phyloP scores from a whole-genome alignment of 2,888 invertebrate genomes.

The Thumatha senex region DNA sequence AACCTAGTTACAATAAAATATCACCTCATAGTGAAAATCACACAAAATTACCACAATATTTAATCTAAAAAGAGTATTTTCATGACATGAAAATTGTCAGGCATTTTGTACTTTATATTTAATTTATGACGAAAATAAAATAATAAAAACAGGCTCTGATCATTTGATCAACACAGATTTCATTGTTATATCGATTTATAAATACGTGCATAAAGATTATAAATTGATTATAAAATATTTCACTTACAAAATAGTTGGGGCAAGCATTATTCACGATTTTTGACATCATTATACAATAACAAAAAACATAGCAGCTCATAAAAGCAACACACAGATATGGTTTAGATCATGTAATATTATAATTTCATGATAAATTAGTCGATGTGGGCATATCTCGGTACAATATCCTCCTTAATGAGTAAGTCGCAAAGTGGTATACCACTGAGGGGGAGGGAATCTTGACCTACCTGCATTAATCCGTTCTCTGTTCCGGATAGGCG shows the following conservation, averaged over 20 bases:
- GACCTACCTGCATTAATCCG: conserved; percentile 86
- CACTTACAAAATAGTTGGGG: conserved; percentile 35
- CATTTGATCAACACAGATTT: conserved; percentile 2
- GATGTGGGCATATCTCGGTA: conserved; percentile 88
- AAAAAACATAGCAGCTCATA: conserved; percentile 23
- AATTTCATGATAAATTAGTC: conserved; percentile 84
- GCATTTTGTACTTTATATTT: conserved; percentile 31
- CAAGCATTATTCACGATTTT: conserved; percentile 21
- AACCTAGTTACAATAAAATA: conserved; percentile 17
- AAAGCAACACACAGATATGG: conserved; percentile 4
- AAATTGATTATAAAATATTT: conserved; percentile 19
- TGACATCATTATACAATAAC: conserved; percentile 18
- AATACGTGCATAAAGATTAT: conserved; percentile 40
- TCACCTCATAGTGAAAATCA: conserved; percentile 15
- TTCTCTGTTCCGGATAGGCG: conserved; percentile 85
- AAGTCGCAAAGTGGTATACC: conserved; percentile 90
- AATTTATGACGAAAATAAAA: conserved; percentile 10
- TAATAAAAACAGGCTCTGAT: background rate
- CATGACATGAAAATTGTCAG: conserved; percentile 1
- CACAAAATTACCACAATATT: conserved; percentile 12
- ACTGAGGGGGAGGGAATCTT: conserved; percentile 86
- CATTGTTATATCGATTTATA: conserved; percentile 11
- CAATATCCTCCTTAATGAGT: conserved; percentile 89
- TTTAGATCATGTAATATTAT: background rate
- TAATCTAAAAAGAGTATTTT: background rate